Base-by-base conservation (phyloP, 2,797 vertebrate species). In the Amniataba percoides region DNA sequence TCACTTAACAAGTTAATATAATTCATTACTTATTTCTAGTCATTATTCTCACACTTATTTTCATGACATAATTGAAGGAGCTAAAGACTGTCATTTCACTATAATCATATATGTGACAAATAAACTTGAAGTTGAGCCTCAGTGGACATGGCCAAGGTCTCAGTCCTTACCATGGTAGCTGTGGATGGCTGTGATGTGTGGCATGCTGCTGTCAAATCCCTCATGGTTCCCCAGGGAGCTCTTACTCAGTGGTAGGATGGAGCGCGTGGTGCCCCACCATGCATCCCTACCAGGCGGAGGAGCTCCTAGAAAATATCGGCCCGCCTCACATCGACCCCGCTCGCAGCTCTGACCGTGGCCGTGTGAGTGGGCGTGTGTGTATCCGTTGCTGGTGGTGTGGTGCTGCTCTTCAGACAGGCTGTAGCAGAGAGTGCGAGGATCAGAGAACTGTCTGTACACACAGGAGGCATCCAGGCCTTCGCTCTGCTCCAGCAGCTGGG, bases 221-320 rank as follows among this genome's bases (percentile, higher is more conserved):
- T 99, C 97, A 61, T 94, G 94, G 92, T 95, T 97, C 69, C 98
- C 97, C 0, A 96, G 91, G 13, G 96, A 97, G 0, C 95, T 95
- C 77, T 98, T 99, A 81, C 95, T 93, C 73, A 97, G 73, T 0
- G 97, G 96, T 57, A 97, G 18, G 0, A 95, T 89, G 3, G 97
- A 93, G 0, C 96, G 95, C 21, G 97, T 88, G 0, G 89, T 27
- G 4, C 97, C 95, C 97, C 97, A 98, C 97, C 97, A 98, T 0
- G 94, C 80, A 48, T 97, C 97, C 83, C 97, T 95, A 6, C 96
- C 95, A 0, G 95, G 59, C 58, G 96, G 96, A 0, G 96, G 96
- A 0, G 96, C 92, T 60, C 97, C 97, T 2, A 99, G 94, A 80
- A 97, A 99, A 88, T 99, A 99, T 6, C 97, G 93, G 1, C 98